These are phyloP conservation scores for Eutolmus rufibarbis DNA, from an alignment of 2,888 invertebrate species.

Conservation along the genomic window DNA sequence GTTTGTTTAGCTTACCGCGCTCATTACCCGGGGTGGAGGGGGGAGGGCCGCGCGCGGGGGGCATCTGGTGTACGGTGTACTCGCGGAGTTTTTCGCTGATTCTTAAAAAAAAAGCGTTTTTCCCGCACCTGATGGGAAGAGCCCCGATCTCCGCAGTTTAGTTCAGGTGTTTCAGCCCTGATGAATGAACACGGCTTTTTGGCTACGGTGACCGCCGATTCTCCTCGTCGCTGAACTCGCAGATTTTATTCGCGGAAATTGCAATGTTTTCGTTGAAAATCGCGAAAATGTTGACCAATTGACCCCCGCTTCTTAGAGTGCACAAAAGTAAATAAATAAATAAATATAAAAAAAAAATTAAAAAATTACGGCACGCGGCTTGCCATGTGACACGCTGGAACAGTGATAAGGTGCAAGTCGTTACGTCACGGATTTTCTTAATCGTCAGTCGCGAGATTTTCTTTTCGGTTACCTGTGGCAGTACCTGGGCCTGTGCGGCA, in stretches of 20 bases:
- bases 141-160: background rate
- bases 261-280: constrained; percentile 1
- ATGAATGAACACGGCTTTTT: constrained; percentile 27
- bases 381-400: constrained; percentile 1
- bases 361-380: background rate
- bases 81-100: background rate
- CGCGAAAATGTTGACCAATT: constrained; percentile 4
- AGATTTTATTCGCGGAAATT: background rate
- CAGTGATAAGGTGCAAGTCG: constrained; percentile 1
- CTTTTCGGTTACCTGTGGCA: background rate
- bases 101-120: background rate
- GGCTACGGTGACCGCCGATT: background rate
- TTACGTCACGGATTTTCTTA: constrained; percentile 24
- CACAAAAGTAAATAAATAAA: background rate
- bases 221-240: background rate
- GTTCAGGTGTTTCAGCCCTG: constrained; percentile 31
- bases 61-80: background rate
- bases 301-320: background rate
- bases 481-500: background rate
- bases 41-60: background rate
- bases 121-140: background rate
- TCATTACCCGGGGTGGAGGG: background rate
- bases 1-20: constrained; percentile 21
- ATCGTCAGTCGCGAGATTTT: background rate
- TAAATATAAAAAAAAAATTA: too few species aligned